phyloP scores from a whole-genome alignment of 23 tunicate genomes.

The Trididemnum clinides region DNA sequence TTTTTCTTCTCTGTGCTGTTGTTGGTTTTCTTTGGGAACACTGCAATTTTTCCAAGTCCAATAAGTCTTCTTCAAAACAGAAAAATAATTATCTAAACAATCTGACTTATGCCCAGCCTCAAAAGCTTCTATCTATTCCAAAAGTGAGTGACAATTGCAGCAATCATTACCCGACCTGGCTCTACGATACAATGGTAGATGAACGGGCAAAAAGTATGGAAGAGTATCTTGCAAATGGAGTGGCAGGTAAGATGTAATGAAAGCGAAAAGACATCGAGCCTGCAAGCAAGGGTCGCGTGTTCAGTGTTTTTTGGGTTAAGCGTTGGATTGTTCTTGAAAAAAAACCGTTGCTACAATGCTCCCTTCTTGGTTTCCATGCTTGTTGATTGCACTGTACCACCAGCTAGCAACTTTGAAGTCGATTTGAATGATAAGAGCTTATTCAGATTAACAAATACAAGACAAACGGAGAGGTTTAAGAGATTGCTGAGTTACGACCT shows the following conservation, averaged over 20 bases:
- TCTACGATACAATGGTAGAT: constrained; percentile 1
- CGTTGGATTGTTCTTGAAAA: too few relatives aligned
- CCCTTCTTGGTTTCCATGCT: too few relatives aligned
- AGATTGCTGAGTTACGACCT: too few relatives aligned
- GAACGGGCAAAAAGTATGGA: constrained; percentile 4
- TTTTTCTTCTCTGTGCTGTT: background rate
- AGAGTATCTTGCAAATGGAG: background rate
- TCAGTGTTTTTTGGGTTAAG: too few relatives aligned
- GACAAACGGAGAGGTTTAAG: too few relatives aligned
- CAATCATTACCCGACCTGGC: constrained; percentile 16
- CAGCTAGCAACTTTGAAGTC: too few relatives aligned
- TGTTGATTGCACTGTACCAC: too few relatives aligned
- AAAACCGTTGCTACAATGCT: too few relatives aligned
- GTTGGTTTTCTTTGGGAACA: constrained; percentile 24
- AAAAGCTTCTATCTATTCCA: background rate
- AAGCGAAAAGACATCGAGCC: too few relatives aligned
- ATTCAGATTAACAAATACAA: too few relatives aligned
- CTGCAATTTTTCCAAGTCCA: background rate
- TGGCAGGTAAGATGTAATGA: background rate
- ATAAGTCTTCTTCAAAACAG: background rate
- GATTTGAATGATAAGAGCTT: too few relatives aligned
- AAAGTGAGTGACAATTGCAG: background rate
- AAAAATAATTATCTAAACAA: background rate
- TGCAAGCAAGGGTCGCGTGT: too few relatives aligned
- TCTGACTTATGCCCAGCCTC: background rate